phyloP scores from a whole-genome alignment of 1,140 invertebrate species.

The Maniola jurtina region DNA sequence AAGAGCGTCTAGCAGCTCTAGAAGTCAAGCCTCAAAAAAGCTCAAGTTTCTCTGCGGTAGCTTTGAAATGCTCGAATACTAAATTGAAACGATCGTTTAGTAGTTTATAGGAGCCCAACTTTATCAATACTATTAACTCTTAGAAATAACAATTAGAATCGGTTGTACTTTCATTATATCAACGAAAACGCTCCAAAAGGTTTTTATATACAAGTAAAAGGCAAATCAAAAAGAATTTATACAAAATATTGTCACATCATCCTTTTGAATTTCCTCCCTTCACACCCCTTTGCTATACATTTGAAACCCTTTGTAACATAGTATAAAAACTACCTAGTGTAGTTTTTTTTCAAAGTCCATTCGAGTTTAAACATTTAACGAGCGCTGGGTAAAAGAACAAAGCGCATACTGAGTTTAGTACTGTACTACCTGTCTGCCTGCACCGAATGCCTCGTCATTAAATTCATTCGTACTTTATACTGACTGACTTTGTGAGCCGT shows the following conservation, averaged over 20 bases:
- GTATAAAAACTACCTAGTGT: neutral
- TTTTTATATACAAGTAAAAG: no score
- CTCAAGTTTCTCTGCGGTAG: no score
- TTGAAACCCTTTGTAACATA: slow-evolving; percentile 6
- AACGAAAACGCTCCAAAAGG: no score
- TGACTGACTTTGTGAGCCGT: slow-evolving; percentile 10
- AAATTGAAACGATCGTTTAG: no score
- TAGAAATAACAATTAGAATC: no score
- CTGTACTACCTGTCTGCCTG: slow-evolving; percentile 37
- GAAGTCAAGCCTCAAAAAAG: no score
- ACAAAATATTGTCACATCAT: neutral
- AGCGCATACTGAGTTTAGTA: slow-evolving; percentile 51
- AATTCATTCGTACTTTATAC: slow-evolving; percentile 22
- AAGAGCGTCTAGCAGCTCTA: no score
- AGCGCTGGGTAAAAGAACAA: slow-evolving; percentile 59
- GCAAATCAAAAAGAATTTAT: no score
- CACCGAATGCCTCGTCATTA: slow-evolving; percentile 16
- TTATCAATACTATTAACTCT: no score
- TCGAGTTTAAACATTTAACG: slow-evolving; percentile 64
- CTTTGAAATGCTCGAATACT: no score
- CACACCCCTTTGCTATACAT: neutral
- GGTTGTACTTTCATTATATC: no score
- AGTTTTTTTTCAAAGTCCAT: slow-evolving; percentile 37
- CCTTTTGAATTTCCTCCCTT: neutral
- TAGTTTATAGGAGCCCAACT: no score